These are phyloP conservation scores for Theretra japonica DNA, from an alignment of 2,888 invertebrate genomes.

Conservation along the genomic window DNA sequence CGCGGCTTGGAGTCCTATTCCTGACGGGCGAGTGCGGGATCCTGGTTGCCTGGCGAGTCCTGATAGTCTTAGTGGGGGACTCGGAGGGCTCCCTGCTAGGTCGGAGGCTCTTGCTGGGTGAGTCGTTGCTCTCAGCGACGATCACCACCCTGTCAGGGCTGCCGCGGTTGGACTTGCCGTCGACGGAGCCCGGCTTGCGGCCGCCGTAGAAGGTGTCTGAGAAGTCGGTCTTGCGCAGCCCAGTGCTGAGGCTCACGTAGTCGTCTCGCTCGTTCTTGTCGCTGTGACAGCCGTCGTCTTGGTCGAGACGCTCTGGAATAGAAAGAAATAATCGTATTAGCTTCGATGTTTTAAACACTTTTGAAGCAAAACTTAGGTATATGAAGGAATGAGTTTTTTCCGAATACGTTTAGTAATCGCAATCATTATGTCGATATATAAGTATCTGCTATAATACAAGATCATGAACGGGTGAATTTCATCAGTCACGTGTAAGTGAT, in stretches of 20 bases:
- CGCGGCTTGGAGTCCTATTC: slow-evolving; percentile 65
- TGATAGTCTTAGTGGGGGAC: slow-evolving; percentile 70
- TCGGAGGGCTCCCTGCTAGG: slow-evolving; percentile 68
- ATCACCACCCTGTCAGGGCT: slow-evolving; percentile 74
- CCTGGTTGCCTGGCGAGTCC: slow-evolving; percentile 75
- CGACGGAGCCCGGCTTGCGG: slow-evolving; percentile 74
- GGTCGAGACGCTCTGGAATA: slow-evolving; percentile 87
- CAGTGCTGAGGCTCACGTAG: slow-evolving; percentile 88
- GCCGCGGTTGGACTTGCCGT: slow-evolving; percentile 71
- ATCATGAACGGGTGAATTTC: too few relatives aligned
- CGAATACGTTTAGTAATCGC: too few relatives aligned
- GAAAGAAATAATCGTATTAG: slow-evolving; percentile 29
- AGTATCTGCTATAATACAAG: too few relatives aligned
- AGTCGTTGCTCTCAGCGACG: slow-evolving; percentile 69
- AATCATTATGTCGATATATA: too few relatives aligned
- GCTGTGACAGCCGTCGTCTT: slow-evolving; percentile 75
- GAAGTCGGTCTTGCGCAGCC: slow-evolving; percentile 89
- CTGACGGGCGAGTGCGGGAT: slow-evolving; percentile 79
- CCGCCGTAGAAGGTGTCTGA: slow-evolving; percentile 86
- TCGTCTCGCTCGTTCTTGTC: slow-evolving; percentile 79
- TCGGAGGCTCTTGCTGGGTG: slow-evolving; percentile 74
- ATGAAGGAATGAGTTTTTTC: not conserved
- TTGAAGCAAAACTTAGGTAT: not conserved
- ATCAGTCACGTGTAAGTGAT: too few relatives aligned
- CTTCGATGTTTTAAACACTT: not conserved